These are phyloP conservation scores for Campylorhamphus procurvoides DNA, from an alignment of 2,113 vertebrate species.

Conservation along the genomic window DNA sequence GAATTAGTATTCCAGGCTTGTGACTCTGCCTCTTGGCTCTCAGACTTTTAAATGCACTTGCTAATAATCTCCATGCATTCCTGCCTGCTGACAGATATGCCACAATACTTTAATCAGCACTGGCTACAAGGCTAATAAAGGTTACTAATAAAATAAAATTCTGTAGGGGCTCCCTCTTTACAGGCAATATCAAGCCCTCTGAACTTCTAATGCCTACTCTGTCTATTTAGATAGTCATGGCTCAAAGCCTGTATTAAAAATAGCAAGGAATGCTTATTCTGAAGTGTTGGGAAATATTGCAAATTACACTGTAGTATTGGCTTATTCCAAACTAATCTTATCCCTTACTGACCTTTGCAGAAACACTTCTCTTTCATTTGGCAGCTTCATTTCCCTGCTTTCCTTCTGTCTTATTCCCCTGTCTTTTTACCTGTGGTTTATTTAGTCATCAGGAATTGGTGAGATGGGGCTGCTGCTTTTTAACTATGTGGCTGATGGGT, in stretches of 20 bases:
- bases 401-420: constrained; percentile 58
- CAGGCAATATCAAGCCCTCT: constrained; percentile 73
- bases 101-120: constrained; percentile 68
- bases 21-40: constrained; percentile 61
- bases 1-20: constrained; percentile 70
- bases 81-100: constrained; percentile 68
- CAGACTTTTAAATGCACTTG: constrained; percentile 72
- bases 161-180: constrained; percentile 66
- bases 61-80: constrained; percentile 70
- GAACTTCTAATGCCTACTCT: constrained; percentile 75
- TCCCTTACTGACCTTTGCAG: constrained; percentile 71
- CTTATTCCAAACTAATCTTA: constrained; percentile 72
- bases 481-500: constrained; percentile 42
- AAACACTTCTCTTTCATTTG: constrained; percentile 71
- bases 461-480: constrained; percentile 31
- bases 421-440: constrained; percentile 68
- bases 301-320: constrained; percentile 68
- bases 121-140: constrained; percentile 76
- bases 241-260: constrained; percentile 73
- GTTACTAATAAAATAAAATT: constrained; percentile 76
- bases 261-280: constrained; percentile 70
- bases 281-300: constrained; percentile 75
- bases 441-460: constrained; percentile 61
- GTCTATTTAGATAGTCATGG: constrained; percentile 76
- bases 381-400: constrained; percentile 72